A percentile compares a stretch with the other conserved stretches of the same genome.
phyloP scores from a whole-genome alignment of 2,888 invertebrate species.

The Arge pagana region DNA sequence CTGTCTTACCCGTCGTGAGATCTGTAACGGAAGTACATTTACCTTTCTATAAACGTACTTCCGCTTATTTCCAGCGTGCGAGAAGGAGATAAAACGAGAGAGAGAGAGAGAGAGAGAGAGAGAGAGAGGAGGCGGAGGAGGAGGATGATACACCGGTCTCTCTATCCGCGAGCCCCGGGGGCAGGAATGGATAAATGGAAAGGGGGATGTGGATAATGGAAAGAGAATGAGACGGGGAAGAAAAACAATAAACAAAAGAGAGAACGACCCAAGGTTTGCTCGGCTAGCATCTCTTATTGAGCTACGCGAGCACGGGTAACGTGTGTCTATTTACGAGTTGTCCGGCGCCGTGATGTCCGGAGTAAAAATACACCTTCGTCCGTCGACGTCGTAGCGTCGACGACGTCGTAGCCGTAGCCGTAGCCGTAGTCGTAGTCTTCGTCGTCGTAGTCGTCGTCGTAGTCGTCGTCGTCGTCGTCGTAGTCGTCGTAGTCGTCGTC shows the following conservation, averaged over 20 bases:
- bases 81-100: too few species aligned
- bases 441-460: too few species aligned
- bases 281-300: conserved; percentile 7
- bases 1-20: too few species aligned
- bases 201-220: conserved; percentile 14
- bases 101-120: not conserved
- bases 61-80: too few species aligned
- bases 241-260: conserved; percentile 22
- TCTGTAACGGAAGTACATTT: too few species aligned
- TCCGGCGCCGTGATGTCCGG: conserved; percentile 59
- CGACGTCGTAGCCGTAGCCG: too few species aligned
- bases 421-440: too few species aligned
- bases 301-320: conserved; percentile 3
- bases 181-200: conserved; percentile 20
- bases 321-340: conserved; percentile 57
- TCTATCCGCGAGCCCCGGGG: conserved; percentile 12
- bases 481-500: too few species aligned
- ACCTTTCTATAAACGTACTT: too few species aligned
- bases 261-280: conserved; percentile 14
- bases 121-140: not conserved
- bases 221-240: conserved; percentile 10
- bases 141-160: not conserved
- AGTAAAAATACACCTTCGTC: conserved; percentile 57
- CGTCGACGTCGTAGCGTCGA: conserved; percentile 28
- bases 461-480: too few species aligned